Percentiles rank a stretch among this genome's conserved stretches.
Conservation (phyloP, 2,888 invertebrate species). For the Chymomyza amoena region DNA sequence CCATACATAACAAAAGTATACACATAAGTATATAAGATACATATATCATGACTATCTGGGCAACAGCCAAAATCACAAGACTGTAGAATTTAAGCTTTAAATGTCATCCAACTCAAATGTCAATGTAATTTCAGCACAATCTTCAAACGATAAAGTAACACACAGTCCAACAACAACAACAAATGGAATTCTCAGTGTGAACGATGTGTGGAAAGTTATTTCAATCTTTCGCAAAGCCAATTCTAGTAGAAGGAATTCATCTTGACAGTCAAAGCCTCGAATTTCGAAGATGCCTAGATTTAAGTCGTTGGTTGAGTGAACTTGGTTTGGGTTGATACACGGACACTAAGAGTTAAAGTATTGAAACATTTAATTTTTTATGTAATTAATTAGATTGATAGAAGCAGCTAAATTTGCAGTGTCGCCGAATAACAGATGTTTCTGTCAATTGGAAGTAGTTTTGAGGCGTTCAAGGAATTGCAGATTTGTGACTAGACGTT, state of each 20-base stretch:
- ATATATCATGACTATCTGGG: background rate
- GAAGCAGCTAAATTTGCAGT: too few species aligned
- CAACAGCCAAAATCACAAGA: background rate
- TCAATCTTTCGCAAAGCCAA: background rate
- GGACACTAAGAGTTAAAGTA: background rate
- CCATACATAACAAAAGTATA: background rate
- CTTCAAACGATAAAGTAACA: background rate
- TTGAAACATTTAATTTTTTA: background rate
- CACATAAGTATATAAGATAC: background rate
- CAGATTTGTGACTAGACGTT: too few species aligned
- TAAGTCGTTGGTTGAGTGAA: background rate
- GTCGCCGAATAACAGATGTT: too few species aligned
- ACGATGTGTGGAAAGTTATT: background rate
- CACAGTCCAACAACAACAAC: background rate
- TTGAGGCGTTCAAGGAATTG: too few species aligned
- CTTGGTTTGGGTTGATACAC: background rate
- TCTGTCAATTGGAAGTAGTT: too few species aligned
- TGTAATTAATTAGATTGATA: background rate
- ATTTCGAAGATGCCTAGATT: background rate
- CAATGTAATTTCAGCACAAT: background rate
- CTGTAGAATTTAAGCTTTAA: background rate
- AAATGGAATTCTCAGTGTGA: background rate
- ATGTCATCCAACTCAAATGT: slow-evolving; percentile 1
- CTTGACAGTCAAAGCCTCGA: background rate
- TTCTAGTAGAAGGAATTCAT: background rate